These are phyloP conservation scores for Phalacrocorax carbo DNA, from an alignment of 2,113 vertebrate genomes.

Conservation along the genomic window DNA sequence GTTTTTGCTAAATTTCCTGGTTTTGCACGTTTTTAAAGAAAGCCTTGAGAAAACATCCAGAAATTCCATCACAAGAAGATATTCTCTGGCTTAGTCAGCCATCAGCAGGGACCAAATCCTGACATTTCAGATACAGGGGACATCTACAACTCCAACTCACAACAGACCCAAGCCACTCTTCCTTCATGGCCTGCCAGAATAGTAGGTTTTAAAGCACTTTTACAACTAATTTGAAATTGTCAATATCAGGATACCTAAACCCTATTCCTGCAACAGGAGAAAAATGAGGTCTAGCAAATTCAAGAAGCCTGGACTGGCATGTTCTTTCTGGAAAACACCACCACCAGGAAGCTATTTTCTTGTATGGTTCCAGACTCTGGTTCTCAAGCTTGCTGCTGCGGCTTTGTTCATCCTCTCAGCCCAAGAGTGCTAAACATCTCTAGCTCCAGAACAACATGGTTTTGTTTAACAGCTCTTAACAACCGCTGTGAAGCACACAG, in stretches of 20 bases:
- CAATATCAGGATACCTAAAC: not conserved
- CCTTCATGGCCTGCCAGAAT: not conserved
- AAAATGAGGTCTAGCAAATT: not conserved
- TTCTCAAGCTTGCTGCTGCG: not conserved
- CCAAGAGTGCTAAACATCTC: fast-evolving
- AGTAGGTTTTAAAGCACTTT: not conserved
- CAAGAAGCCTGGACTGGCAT: not conserved
- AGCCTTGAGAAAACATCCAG: not conserved
- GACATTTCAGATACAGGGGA: not conserved
- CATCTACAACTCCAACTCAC: not conserved
- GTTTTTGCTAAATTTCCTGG: not conserved
- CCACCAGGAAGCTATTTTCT: not conserved
- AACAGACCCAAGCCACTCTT: not conserved
- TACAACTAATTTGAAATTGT: not conserved
- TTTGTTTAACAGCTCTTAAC: not conserved
- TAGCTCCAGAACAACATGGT: not conserved
- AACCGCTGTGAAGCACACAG: not conserved
- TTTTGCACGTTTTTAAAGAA: not conserved
- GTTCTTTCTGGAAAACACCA: not conserved
- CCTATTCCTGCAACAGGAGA: not conserved
- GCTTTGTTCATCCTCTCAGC: not conserved
- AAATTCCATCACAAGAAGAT: not conserved
- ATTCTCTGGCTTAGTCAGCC: not conserved
- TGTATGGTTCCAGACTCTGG: not conserved
- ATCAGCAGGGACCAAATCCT: not conserved